Evolutionary conservation across 23 tunicate species (phyloP).

Genomic region (Trididemnum miniatum): DNA sequence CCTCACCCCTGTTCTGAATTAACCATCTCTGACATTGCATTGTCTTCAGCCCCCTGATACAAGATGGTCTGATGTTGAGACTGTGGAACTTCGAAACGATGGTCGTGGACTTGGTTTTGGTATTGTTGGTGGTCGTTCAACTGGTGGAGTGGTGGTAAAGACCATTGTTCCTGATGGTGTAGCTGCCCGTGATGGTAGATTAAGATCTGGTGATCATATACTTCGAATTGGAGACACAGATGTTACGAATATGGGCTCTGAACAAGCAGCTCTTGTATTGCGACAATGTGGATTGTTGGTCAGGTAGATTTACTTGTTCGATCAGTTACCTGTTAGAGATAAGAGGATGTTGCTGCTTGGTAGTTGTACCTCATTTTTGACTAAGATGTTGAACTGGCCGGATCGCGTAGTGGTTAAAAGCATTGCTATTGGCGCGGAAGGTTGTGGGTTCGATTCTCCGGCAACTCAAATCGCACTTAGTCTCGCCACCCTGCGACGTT

Average conservation of each 20-base stretch:
- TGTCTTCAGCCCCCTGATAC: conserved; percentile 53
- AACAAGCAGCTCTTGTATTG: conserved; percentile 82
- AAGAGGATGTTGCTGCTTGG: no score
- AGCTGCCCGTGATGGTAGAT: conserved; percentile 77
- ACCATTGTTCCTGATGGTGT: conserved; percentile 88
- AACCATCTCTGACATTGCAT: no score
- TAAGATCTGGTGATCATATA: conserved; percentile 88
- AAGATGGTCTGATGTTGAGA: conserved; percentile 88
- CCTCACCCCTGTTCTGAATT: no score
- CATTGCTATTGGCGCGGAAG: no score
- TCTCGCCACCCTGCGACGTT: no score
- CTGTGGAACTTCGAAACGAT: conserved; percentile 69
- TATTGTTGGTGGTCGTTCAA: conserved; percentile 86
- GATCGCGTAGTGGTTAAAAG: no score
- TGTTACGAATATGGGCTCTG: conserved; percentile 72
- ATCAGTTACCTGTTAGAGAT: no score
- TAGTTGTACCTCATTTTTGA: no score
- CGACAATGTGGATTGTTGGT: conserved; percentile 80
- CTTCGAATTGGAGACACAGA: conserved; percentile 88
- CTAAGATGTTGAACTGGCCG: no score
- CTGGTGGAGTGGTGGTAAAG: conserved; percentile 91
- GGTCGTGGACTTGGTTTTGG: conserved; percentile 94
- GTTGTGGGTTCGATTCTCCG: no score
- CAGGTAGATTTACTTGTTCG: no score
- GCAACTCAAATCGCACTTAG: no score